A percentile compares a stretch with the other conserved stretches of the same genome.
These are phyloP conservation scores for Melinaea menophilus DNA, from an alignment of 2,888 invertebrate species.

Conservation along the genomic window DNA sequence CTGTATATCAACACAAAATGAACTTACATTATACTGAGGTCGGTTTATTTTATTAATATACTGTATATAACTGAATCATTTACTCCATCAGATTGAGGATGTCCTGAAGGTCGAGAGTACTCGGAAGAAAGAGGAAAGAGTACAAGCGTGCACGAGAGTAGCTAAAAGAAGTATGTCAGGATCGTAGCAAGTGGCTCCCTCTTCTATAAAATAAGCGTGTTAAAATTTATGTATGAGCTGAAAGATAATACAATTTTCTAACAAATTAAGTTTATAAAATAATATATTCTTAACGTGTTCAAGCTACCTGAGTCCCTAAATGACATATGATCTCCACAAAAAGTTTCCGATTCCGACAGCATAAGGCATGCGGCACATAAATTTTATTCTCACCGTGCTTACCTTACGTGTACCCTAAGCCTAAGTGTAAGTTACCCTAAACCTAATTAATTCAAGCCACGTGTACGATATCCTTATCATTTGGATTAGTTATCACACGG, in stretches of 20 bases:
- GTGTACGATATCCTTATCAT: constrained; percentile 63
- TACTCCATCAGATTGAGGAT: too few relatives aligned
- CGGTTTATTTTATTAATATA: too few relatives aligned
- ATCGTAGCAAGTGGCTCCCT: too few relatives aligned
- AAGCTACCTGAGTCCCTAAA: constrained; percentile 13
- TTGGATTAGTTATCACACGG: constrained; percentile 71
- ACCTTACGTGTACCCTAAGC: constrained; percentile 42
- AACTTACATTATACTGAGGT: constrained; percentile 19
- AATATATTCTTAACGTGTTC: not conserved
- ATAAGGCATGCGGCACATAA: constrained; percentile 31
- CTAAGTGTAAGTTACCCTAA: constrained; percentile 48
- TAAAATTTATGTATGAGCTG: too few relatives aligned
- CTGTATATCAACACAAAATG: constrained; percentile 27
- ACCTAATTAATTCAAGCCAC: constrained; percentile 58
- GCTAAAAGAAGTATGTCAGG: too few relatives aligned
- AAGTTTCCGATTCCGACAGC: constrained; percentile 8
- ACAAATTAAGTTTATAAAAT: too few relatives aligned
- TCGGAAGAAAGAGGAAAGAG: too few relatives aligned
- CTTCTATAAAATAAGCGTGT: too few relatives aligned
- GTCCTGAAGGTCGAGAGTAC: too few relatives aligned
- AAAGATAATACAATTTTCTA: too few relatives aligned
- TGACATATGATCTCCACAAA: constrained; percentile 18
- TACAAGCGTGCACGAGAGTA: too few relatives aligned
- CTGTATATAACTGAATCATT: too few relatives aligned
- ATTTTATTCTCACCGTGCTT: constrained; percentile 51